Evolutionary conservation across 2,888 invertebrate species (phyloP).

Genomic region (Eledona agricola): DNA sequence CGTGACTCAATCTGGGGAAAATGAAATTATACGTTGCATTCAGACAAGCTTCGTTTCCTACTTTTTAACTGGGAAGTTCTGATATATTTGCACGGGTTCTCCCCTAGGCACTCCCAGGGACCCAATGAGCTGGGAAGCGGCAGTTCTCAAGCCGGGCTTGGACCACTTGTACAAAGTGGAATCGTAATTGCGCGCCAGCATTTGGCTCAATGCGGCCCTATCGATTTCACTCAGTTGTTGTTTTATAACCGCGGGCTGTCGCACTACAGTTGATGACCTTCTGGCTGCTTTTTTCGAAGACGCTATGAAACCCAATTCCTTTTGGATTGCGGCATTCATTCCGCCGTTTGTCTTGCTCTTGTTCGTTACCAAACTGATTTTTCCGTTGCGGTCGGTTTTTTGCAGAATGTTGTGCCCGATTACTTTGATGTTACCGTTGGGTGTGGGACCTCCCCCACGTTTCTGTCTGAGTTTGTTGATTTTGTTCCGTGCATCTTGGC

Average conservation of each 20-base stretch:
- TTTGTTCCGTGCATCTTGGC: constrained; percentile 77
- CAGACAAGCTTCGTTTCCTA: background rate
- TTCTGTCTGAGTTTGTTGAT: constrained; percentile 71
- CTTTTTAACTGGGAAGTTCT: constrained; percentile 40
- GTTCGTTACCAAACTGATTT: constrained; percentile 65
- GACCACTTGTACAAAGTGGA: constrained; percentile 50
- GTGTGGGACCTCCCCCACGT: constrained; percentile 55
- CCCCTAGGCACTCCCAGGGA: constrained; percentile 44
- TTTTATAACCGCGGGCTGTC: constrained; percentile 57
- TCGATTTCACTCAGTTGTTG: constrained; percentile 50
- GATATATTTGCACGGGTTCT: constrained; percentile 47
- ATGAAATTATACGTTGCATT: constrained; percentile 1
- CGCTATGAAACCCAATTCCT: constrained; percentile 56
- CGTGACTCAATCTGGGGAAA: constrained; percentile 20
- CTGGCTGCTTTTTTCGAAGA: constrained; percentile 34
- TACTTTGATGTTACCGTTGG: constrained; percentile 56
- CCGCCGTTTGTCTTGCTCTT: constrained; percentile 55
- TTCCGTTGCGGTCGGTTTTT: constrained; percentile 65
- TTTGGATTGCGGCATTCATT: constrained; percentile 58
- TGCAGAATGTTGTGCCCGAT: constrained; percentile 63
- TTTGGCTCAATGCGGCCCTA: constrained; percentile 36
- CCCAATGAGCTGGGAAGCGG: constrained; percentile 51
- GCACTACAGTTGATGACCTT: constrained; percentile 39
- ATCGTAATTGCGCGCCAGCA: constrained; percentile 38
- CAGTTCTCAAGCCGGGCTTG: constrained; percentile 45